Percentiles rank a stretch among this genome's conserved stretches.
Conservation (phyloP, 2,888 invertebrate species). For the Andrena marginata region DNA sequence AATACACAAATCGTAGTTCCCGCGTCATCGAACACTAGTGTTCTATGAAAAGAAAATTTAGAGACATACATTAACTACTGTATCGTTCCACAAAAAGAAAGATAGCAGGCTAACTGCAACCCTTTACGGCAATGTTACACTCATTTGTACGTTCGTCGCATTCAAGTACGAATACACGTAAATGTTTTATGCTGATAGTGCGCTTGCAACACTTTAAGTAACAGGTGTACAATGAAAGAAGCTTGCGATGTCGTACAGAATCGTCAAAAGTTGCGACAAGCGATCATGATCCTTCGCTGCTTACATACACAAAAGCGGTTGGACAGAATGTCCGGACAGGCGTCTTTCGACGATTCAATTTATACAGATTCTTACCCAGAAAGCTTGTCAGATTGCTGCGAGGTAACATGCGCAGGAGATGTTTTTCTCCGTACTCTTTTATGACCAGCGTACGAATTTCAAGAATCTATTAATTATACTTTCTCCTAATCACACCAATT, state of each 20-base stretch:
- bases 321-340: conserved; percentile 38
- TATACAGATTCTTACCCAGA: conserved; percentile 80
- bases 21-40: background rate
- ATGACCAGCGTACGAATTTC: conserved; percentile 82
- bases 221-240: conserved; percentile 32
- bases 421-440: conserved; percentile 91
- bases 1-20: conserved; percentile 4
- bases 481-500: conserved; percentile 8
- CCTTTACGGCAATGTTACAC: conserved; percentile 6
- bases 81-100: conserved; percentile 5
- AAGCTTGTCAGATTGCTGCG: conserved; percentile 82
- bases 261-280: conserved; percentile 12
- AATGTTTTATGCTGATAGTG: conserved; percentile 3
- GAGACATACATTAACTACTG: background rate
- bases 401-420: conserved; percentile 87
- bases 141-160: conserved; percentile 2
- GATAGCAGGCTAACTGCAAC: conserved; percentile 1
- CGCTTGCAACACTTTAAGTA: background rate
- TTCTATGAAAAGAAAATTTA: conserved; percentile 7
- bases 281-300: conserved; percentile 16
- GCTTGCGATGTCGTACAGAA: conserved; percentile 7
- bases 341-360: conserved; percentile 32
- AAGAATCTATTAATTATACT: conserved; percentile 73
- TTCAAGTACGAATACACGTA: background rate
- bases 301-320: conserved; percentile 35